Evolutionary conservation across 2,888 invertebrate species (phyloP), one percentile per base, ranked within the genome.

Genomic region (Phaonia tiefii): DNA sequence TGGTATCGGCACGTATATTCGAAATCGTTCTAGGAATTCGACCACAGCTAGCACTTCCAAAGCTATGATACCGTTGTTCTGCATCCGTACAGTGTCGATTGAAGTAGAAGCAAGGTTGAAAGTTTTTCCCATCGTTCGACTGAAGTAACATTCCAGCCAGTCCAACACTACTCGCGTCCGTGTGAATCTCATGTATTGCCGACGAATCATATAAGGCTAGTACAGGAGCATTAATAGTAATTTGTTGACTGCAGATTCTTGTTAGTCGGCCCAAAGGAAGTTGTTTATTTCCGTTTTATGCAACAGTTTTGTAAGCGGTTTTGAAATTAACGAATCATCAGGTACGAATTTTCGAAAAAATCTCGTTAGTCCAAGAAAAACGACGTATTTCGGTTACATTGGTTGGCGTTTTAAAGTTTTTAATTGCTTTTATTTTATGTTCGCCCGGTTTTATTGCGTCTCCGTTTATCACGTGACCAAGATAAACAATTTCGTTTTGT

Each of bases 31-130:
- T 2, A 83, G 13, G n/a, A 80, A 75, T 1, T 56, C 22, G 5
- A 25, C 31, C 88, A 73, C 46, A 10, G 77, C 79, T 3, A 81
- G 37, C 0, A 88, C 87, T 74, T 89, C 85, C 88, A 75, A 89
- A 89, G 65, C 86, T 87, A 63, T 87, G 86, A 66, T 86, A 86
- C 0, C 20, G 56, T 1, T 51, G 67, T 56, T 84, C n/a, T n/a
- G n/a, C n/a, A n/a, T 65, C 67, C 0, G 74, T 70, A 25, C 75
- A 26, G 1, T 15, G 54, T 39, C 56, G 71, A 7, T 65, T 75
- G 42, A 75, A 78, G 58, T 74, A 78, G 4, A 49, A 65, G 26
- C 65, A 39, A 3, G 58, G 76, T 31, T 76, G 76, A 17, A 76
- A 80, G 15, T n/a, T 4, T 13, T 56, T 63, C 13, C 25, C 20